phyloP scores from a whole-genome alignment of 2,113 vertebrate species.

The Sphyrna mokarran region DNA sequence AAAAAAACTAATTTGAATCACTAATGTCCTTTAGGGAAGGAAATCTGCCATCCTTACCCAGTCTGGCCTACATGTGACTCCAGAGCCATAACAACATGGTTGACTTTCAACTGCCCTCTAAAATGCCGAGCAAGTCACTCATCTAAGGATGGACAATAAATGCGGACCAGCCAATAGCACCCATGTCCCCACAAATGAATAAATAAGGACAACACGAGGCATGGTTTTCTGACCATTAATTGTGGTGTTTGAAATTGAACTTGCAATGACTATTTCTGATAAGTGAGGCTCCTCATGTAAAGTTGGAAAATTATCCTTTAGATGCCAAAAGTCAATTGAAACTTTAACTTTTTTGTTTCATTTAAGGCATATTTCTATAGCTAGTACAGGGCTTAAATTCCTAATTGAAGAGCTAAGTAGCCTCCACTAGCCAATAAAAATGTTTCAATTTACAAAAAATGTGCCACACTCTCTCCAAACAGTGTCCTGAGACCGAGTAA shows the following conservation, averaged over 20 bases:
- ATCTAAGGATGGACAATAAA: no score
- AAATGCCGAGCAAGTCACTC: no score
- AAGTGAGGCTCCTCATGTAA: background rate
- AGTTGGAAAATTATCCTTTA: background rate
- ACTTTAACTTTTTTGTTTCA: background rate
- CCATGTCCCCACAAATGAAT: no score
- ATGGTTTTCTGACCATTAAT: background rate
- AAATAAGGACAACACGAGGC: no score
- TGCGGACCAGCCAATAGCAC: no score
- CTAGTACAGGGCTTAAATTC: background rate
- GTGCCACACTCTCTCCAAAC: background rate
- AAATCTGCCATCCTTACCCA: no score
- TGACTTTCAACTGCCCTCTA: no score
- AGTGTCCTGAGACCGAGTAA: background rate
- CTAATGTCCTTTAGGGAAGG: no score
- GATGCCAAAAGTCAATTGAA: background rate
- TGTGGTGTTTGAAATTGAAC: background rate
- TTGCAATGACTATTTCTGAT: background rate
- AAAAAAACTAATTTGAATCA: no score
- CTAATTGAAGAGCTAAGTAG: background rate
- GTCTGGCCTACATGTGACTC: no score
- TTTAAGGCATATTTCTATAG: background rate
- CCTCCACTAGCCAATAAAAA: background rate
- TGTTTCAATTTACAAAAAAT: background rate
- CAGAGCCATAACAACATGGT: no score